Conservation (phyloP, 2,888 invertebrate genomes). For the Coecobrya sp. region DNA sequence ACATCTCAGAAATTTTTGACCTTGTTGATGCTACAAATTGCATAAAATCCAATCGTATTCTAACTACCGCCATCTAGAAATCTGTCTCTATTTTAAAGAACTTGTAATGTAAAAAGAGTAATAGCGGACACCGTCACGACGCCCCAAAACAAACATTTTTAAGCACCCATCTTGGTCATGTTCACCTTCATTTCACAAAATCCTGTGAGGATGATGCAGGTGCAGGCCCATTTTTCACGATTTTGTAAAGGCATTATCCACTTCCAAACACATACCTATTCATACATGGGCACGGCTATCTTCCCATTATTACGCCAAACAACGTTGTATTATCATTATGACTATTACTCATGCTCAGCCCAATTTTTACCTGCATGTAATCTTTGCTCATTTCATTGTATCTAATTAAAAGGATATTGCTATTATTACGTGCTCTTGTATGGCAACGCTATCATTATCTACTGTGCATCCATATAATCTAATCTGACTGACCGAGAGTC, state of each 20-base stretch:
- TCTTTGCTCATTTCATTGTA: slow-evolving; percentile 16
- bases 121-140: slow-evolving; percentile 7
- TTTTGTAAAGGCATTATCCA: background rate
- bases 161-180: background rate
- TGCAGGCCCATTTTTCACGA: slow-evolving; percentile 20
- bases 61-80: slow-evolving; percentile 1
- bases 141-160: background rate
- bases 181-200: background rate
- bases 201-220: background rate
- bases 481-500: slow-evolving; percentile 32
- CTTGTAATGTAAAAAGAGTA: background rate
- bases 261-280: background rate
- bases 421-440: slow-evolving; percentile 44
- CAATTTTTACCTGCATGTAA: slow-evolving; percentile 52
- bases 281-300: background rate
- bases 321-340: slow-evolving; percentile 44
- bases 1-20: too few species aligned
- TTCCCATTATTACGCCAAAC: background rate
- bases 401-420: slow-evolving; percentile 60
- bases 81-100: background rate
- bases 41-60: background rate
- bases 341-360: slow-evolving; percentile 36
- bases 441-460: slow-evolving; percentile 49
- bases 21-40: background rate
- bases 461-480: slow-evolving; percentile 5